A percentile compares a stretch with the other conserved stretches of the same genome.
These are phyloP conservation scores for Oxyscelio sp. DNA, from an alignment of 2,888 invertebrate species.

Conservation along the genomic window DNA sequence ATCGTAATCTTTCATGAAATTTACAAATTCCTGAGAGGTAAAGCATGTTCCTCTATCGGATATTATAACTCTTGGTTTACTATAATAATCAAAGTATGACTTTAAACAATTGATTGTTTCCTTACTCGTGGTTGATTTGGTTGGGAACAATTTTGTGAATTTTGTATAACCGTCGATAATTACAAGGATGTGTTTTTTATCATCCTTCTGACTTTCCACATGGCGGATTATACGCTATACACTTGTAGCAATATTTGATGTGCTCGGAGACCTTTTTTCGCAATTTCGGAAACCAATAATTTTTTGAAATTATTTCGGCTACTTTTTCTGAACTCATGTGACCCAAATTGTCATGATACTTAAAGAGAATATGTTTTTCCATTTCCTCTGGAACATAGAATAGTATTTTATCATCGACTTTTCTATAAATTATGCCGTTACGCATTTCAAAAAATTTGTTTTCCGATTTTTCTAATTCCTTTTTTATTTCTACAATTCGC, in stretches of 20 bases:
- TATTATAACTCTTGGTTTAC: constrained; percentile 58
- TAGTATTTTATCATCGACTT: constrained; percentile 19
- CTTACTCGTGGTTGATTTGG: constrained; percentile 50
- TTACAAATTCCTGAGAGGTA: constrained; percentile 70
- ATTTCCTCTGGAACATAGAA: constrained; percentile 25
- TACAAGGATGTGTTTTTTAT: constrained; percentile 26
- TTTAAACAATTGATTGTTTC: constrained; percentile 58
- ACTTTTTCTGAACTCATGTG: constrained; percentile 25
- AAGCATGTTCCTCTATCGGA: constrained; percentile 75
- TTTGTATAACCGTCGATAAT: constrained; percentile 75
- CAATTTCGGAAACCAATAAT: constrained; percentile 32
- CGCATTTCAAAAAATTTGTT: constrained; percentile 40
- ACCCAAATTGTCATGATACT: constrained; percentile 23
- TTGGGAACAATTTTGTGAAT: constrained; percentile 76
- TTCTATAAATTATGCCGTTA: constrained; percentile 30
- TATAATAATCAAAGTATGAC: constrained; percentile 60
- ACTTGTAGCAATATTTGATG: constrained; percentile 21
- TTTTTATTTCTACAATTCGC: neutral
- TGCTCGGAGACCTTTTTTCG: neutral
- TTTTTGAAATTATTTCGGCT: neutral
- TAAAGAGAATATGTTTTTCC: constrained; percentile 24
- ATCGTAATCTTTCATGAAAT: constrained; percentile 60
- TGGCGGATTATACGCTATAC: constrained; percentile 13
- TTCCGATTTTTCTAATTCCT: constrained; percentile 22
- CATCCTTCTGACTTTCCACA: constrained; percentile 26